A percentile compares a stretch with the other conserved stretches of the same genome.
These are phyloP conservation scores for Chrysolina haemoptera DNA, from an alignment of 2,888 invertebrate genomes.

Conservation along the genomic window DNA sequence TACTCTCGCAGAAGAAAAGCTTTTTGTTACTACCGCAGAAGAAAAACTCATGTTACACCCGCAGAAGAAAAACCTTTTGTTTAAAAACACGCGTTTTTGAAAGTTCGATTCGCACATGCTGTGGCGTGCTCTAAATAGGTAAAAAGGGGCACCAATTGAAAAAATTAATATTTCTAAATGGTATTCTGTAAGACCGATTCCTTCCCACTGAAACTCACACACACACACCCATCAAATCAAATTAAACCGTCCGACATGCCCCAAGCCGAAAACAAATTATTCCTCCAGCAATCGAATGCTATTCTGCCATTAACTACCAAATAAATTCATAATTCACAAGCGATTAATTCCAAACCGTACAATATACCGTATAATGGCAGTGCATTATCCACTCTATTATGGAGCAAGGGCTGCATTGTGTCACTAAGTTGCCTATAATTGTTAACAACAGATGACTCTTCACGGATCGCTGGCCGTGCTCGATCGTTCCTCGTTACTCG, in stretches of 20 bases:
- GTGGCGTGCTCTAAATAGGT: too few relatives aligned
- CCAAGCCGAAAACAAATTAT: slow-evolving; percentile 41
- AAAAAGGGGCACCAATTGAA: too few relatives aligned
- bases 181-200: too few relatives aligned
- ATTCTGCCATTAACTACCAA: slow-evolving; percentile 58
- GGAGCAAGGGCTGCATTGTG: slow-evolving; percentile 67
- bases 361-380: slow-evolving; percentile 65
- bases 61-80: too few relatives aligned
- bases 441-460: slow-evolving; percentile 69
- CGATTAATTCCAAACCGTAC: slow-evolving; percentile 66
- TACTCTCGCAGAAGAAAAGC: too few relatives aligned
- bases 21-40: too few relatives aligned
- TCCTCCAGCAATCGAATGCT: slow-evolving; percentile 53
- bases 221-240: neutral
- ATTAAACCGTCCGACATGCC: slow-evolving; percentile 4
- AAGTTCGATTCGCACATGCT: too few relatives aligned
- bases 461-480: slow-evolving; percentile 59
- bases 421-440: slow-evolving; percentile 70
- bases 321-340: slow-evolving; percentile 69
- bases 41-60: too few relatives aligned
- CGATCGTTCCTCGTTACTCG: slow-evolving; percentile 11
- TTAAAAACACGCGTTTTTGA: too few relatives aligned
- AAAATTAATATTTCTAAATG: too few relatives aligned
- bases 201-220: neutral
- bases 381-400: slow-evolving; percentile 67